Base-by-base conservation (phyloP, 2,888 invertebrate genomes). In the Heteropelma amictum region DNA sequence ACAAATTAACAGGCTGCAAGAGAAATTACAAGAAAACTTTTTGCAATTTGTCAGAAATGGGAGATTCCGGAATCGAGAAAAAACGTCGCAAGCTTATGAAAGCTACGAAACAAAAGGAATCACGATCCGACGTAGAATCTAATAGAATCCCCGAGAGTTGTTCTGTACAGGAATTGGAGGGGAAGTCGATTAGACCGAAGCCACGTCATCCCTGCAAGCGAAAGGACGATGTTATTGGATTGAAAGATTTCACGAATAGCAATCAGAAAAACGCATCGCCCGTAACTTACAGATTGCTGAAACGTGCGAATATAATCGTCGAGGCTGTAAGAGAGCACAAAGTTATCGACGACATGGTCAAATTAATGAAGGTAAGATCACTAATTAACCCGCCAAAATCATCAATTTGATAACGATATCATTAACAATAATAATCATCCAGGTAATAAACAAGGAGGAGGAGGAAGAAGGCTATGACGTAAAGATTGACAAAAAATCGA, bases 401-500 rank as follows among this genome's bases (percentile, higher is more conserved):
- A 21, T 10, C 10, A 21, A 21, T 45, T 21, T 21, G 0, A 1
- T 19, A 45, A 8, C 1, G 21, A 45, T 21, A n/a, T 5, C 10
- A 45, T 10, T 33, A 10, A 2, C n/a, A 30, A 30, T 30, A 6
- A 30, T 30, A 7, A 30, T 30, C 26, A 81, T 80, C 33, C 65
- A 90, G 86, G 86, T 90, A 63, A 91, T 94, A 28, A 88, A 89
- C 26, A 90, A 91, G 61, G 90, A 90, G 67, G 93, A 93, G 85
- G 88, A 89, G 65, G 89, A 90, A 65, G 91, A 92, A 85, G 92
- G 92, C 0, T 89, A 90, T 53, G 85, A 90, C 4, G 91, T 91
- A 0, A 91, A 89, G 67, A 91, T 93, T 19, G 94, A 94, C 83
- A 92, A 91, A 75, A 94, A 93, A 83, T 93, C 95, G 0, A 82